Percentiles rank a stretch among this genome's conserved stretches.
Evolutionary conservation across 2,888 invertebrate species (phyloP).

Genomic region (Rhabditophanes sp.): DNA sequence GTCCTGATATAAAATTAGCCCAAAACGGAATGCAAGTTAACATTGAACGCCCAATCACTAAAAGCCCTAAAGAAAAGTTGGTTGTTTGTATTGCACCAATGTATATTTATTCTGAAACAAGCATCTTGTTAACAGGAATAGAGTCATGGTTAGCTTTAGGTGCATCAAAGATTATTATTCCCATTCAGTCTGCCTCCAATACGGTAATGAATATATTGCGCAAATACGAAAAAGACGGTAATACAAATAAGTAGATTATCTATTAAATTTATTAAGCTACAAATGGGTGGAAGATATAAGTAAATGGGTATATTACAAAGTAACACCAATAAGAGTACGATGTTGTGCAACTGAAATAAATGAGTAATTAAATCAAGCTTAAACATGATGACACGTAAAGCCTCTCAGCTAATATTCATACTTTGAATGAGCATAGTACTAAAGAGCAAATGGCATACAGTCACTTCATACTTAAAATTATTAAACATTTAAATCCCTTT

Average conservation of each 20-base stretch:
- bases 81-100: slow-evolving; percentile 41
- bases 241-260: slow-evolving; percentile 1
- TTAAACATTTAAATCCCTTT: too few species aligned
- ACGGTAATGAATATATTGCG: slow-evolving; percentile 27
- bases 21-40: slow-evolving; percentile 16
- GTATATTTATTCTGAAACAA: slow-evolving; percentile 41
- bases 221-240: slow-evolving; percentile 32
- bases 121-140: slow-evolving; percentile 37
- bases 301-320: too few species aligned
- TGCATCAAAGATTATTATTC: slow-evolving; percentile 37
- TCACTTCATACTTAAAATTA: too few species aligned
- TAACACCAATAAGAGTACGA: too few species aligned
- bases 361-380: too few species aligned
- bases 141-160: slow-evolving; percentile 37
- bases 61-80: slow-evolving; percentile 15
- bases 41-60: slow-evolving; percentile 12
- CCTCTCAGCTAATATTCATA: too few species aligned
- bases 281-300: too few species aligned
- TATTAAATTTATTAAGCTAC: too few species aligned
- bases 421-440: too few species aligned
- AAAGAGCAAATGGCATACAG: too few species aligned
- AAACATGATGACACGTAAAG: too few species aligned
- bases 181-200: slow-evolving; percentile 36
- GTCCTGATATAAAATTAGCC: slow-evolving; percentile 15
- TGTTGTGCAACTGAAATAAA: too few species aligned